phyloP scores from a whole-genome alignment of 2,113 vertebrate genomes.

The Prinia subflava region DNA sequence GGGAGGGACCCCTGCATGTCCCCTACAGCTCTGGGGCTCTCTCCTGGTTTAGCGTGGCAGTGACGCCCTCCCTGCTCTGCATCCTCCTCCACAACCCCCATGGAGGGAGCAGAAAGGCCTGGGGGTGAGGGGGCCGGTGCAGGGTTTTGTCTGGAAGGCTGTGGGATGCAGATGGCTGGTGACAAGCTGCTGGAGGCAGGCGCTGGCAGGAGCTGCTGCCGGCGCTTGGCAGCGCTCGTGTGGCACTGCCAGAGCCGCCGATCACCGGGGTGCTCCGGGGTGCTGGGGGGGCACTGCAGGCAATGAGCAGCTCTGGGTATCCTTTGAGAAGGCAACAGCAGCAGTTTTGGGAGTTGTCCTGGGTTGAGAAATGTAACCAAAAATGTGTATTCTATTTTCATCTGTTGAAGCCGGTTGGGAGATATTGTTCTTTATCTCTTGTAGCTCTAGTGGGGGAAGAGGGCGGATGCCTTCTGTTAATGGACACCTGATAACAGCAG shows the following conservation, averaged over 20 bases:
- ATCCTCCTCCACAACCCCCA: neutral
- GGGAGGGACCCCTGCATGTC: neutral
- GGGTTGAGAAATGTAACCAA: too few species aligned
- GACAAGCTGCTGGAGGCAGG: neutral
- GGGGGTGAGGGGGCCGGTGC: neutral
- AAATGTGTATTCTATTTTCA: too few species aligned
- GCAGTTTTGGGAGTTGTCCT: neutral
- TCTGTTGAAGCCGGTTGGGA: too few species aligned
- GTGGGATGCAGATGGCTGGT: neutral
- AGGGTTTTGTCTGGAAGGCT: neutral
- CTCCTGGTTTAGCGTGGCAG: neutral
- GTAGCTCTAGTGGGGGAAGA: too few species aligned
- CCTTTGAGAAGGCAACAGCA: neutral
- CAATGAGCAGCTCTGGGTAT: neutral
- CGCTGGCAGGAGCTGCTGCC: neutral
- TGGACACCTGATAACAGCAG: too few species aligned
- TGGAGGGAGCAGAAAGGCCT: neutral
- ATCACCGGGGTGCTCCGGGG: neutral
- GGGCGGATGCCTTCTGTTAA: too few species aligned
- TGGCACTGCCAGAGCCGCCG: neutral
- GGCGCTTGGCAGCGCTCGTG: neutral
- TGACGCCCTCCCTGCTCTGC: rapidly evolving
- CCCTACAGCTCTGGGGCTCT: rapidly evolving
- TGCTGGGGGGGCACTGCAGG: neutral
- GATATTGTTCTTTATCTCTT: too few species aligned